Conservation (phyloP, 2,888 invertebrate species). For the Steinernema hermaphroditum region DNA sequence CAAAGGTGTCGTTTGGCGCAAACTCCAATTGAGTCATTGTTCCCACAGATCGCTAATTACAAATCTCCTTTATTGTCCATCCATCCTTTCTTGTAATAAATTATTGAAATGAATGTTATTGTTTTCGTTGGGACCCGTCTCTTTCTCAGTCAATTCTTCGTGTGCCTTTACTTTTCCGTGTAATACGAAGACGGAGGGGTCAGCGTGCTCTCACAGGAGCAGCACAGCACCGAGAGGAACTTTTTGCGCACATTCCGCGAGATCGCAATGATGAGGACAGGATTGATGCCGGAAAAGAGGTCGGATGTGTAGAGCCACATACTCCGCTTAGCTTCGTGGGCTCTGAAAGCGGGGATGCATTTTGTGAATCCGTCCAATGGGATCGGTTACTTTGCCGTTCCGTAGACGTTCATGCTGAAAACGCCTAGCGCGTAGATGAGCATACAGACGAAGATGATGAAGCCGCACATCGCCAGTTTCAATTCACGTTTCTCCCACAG, state of each 20-base stretch:
- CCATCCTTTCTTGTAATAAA: too few relatives aligned
- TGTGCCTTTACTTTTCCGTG: neutral
- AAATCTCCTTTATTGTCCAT: too few relatives aligned
- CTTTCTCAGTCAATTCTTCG: too few relatives aligned
- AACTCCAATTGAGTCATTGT: too few relatives aligned
- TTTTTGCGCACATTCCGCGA: conserved; percentile 26
- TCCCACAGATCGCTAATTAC: too few relatives aligned
- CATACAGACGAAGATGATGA: conserved; percentile 48
- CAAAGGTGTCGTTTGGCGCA: too few relatives aligned
- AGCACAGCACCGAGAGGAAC: conserved; percentile 33
- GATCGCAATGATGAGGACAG: conserved; percentile 30
- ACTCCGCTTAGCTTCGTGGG: conserved; percentile 27
- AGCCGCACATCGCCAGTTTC: conserved; percentile 35
- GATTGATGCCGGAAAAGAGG: conserved; percentile 36
- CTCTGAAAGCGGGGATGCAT: neutral
- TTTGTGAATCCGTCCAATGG: neutral
- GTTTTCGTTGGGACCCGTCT: neutral
- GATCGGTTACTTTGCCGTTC: conserved; percentile 14
- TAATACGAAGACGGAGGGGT: conserved; percentile 18
- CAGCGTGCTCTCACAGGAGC: conserved; percentile 27
- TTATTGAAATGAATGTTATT: too few relatives aligned
- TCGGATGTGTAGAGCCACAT: conserved; percentile 35
- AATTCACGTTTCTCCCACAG: conserved; percentile 36
- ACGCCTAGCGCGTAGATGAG: conserved; percentile 56
- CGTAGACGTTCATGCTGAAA: conserved; percentile 32